Evolutionary conservation across 2,797 vertebrate genomes (phyloP).

Genomic region (Macroramphosus scolopax): DNA sequence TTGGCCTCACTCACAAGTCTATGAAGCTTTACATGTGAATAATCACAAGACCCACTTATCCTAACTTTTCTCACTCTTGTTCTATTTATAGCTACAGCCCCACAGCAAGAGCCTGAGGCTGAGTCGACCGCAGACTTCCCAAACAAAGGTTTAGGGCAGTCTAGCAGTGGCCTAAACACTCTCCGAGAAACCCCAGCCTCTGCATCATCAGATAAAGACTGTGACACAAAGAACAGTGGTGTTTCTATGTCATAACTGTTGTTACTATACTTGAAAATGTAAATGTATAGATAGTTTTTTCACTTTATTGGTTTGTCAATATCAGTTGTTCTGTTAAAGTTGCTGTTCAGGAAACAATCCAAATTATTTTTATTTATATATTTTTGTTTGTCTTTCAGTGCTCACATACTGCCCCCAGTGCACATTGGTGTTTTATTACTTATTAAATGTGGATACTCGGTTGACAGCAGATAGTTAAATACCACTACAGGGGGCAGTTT

Average conservation of each 20-base stretch:
- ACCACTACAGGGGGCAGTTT: conserved; percentile 40
- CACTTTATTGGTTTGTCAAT: conserved; percentile 46
- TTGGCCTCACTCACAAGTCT: no score
- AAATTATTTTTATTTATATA: conserved; percentile 42
- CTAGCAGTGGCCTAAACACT: conserved; percentile 74
- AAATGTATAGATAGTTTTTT: conserved; percentile 58
- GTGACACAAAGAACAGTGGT: conserved; percentile 83
- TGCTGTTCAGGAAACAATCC: conserved; percentile 50
- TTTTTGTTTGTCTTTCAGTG: conserved; percentile 35
- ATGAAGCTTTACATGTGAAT: no score
- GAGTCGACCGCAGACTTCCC: conserved; percentile 83
- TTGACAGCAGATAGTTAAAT: conserved; percentile 18
- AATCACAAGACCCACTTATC: background rate
- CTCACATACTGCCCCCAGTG: conserved; percentile 17
- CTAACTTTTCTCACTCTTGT: conserved; percentile 20
- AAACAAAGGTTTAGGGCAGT: conserved; percentile 83
- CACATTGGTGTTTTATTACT: conserved; percentile 22
- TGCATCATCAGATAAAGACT: conserved; percentile 84
- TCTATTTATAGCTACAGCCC: conserved; percentile 84
- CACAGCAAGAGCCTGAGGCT: conserved; percentile 91
- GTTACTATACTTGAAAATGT: conserved; percentile 62
- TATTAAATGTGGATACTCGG: conserved; percentile 35
- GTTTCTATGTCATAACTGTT: conserved; percentile 81
- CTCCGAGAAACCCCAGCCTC: conserved; percentile 79
- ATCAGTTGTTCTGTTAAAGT: conserved; percentile 44